A percentile compares a stretch with the other conserved stretches of the same genome.
Conservation (phyloP, 1,140 invertebrate species). For the Caenorhabditis briggsae region DNA sequence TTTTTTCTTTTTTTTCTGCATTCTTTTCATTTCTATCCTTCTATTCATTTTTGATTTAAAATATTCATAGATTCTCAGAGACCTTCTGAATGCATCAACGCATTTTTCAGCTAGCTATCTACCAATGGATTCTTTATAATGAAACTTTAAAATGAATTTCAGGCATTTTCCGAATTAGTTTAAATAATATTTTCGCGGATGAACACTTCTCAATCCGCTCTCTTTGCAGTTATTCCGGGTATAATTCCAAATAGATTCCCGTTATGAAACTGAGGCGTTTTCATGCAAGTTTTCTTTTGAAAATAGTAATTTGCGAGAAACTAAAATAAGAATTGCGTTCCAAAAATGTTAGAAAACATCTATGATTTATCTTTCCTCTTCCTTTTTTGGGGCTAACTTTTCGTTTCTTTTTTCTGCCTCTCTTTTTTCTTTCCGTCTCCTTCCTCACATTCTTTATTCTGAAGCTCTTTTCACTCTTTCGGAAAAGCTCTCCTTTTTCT, state of each 20-base stretch:
- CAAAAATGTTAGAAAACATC: too few species aligned
- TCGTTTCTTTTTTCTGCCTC: background rate
- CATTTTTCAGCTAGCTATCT: background rate
- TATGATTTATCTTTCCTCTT: background rate
- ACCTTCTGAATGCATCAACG: background rate
- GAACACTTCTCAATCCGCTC: too few species aligned
- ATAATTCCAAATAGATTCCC: too few species aligned
- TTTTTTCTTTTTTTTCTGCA: background rate
- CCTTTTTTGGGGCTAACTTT: background rate
- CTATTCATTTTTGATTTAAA: slow-evolving; percentile 31
- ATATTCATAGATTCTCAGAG: background rate
- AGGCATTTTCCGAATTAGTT: too few species aligned
- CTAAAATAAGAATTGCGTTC: too few species aligned
- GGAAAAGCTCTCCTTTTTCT: background rate
- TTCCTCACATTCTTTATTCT: slow-evolving; percentile 35
- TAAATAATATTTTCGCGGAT: too few species aligned
- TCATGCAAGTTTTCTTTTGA: too few species aligned
- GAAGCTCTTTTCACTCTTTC: slow-evolving; percentile 10
- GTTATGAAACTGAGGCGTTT: too few species aligned
- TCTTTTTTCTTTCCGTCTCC: background rate
- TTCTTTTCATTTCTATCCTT: slow-evolving; percentile 9
- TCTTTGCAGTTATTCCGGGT: too few species aligned
- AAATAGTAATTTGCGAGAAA: too few species aligned
- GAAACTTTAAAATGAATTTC: too few species aligned
- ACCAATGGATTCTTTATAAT: background rate